phyloP scores from a whole-genome alignment of 2,113 vertebrate genomes.

The Ginglymostoma cirratum region DNA sequence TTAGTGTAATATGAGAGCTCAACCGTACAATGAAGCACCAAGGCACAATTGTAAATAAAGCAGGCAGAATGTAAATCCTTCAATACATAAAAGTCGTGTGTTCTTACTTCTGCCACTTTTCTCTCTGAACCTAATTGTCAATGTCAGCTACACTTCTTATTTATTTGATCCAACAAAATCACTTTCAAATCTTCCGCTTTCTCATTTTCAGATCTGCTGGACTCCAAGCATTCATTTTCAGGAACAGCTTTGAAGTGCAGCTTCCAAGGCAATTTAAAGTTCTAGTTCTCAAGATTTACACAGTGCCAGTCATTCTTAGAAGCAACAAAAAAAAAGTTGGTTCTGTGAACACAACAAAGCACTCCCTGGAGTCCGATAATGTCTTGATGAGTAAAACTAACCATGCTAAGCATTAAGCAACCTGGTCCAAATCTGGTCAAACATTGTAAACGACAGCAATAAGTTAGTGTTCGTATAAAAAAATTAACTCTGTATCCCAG shows the following conservation, averaged over 20 bases:
- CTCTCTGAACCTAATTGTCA: neutral
- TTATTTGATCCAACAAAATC: neutral
- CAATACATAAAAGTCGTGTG: neutral
- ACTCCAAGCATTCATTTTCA: neutral
- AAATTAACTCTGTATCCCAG: neutral
- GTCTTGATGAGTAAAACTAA: neutral
- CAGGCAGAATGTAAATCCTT: neutral
- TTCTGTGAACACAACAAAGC: neutral
- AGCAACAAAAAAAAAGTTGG: neutral
- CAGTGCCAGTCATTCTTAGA: neutral
- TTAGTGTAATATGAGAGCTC: neutral
- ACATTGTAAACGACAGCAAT: neutral
- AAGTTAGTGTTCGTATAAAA: neutral
- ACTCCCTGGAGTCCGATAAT: neutral
- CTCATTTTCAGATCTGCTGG: neutral
- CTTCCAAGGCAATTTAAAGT: neutral
- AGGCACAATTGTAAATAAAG: neutral
- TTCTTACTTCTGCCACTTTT: neutral
- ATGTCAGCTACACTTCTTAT: neutral
- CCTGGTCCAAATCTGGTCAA: neutral
- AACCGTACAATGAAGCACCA: neutral
- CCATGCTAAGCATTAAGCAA: neutral
- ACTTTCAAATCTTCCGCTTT: neutral
- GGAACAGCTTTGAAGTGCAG: neutral
- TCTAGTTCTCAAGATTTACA: neutral